A percentile compares a stretch with the other conserved stretches of the same genome.
Evolutionary conservation across 2,797 vertebrate genomes (phyloP).

Genomic region (Pseudochirops cupreus): DNA sequence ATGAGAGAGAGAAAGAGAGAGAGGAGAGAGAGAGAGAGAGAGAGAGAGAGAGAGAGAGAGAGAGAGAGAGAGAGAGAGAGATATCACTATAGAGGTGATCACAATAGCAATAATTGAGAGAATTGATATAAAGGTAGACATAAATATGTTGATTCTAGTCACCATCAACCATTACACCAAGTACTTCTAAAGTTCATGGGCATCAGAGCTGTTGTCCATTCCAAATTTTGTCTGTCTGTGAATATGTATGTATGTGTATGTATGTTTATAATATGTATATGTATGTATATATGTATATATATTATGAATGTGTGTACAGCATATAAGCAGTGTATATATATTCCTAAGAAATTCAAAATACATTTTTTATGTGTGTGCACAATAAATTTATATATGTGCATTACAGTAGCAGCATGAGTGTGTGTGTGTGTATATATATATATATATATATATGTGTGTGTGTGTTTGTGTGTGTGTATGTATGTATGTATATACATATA

Average conservation of each 20-base stretch:
- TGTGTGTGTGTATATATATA: not conserved
- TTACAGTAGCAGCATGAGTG: not conserved
- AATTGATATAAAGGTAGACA: not conserved
- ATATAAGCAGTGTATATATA: not conserved
- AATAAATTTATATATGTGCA: not conserved
- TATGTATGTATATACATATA: too few species aligned
- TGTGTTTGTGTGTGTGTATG: too few species aligned
- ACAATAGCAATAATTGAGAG: not conserved
- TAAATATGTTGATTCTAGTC: not conserved
- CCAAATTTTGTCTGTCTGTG: not conserved
- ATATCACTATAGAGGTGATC: not conserved
- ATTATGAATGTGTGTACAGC: not conserved
- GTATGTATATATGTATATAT: too few species aligned
- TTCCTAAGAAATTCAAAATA: not conserved
- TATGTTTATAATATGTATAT: too few species aligned
- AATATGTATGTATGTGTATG: not conserved
- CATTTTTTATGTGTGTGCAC: not conserved
- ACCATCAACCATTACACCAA: not conserved
- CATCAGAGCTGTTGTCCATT: not conserved
- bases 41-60: too few species aligned
- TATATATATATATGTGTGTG: too few species aligned
- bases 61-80: not conserved
- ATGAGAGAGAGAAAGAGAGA: too few species aligned
- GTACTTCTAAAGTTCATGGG: not conserved
- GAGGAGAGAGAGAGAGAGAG: not conserved